These are phyloP conservation scores for Percopsis transmontana DNA, from an alignment of 2,113 vertebrate genomes.

Conservation along the genomic window DNA sequence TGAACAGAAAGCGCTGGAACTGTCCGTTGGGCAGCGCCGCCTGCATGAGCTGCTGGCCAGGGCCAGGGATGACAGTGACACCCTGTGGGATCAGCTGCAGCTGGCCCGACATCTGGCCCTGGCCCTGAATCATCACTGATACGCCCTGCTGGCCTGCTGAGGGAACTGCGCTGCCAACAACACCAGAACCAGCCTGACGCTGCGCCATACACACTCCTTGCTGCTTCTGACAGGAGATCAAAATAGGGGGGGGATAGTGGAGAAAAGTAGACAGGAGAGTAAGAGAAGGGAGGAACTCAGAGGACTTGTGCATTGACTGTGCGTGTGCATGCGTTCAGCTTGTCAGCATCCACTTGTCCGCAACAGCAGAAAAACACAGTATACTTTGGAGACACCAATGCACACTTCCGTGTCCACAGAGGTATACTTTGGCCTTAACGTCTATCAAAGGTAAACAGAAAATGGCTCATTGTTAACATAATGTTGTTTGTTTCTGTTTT, in stretches of 20 bases:
- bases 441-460: too few relatives aligned
- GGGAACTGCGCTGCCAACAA: conserved; percentile 12
- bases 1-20: conserved; percentile 97
- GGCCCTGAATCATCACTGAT: conserved; percentile 97
- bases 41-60: conserved; percentile 98
- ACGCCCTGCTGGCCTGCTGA: conserved; percentile 87
- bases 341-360: too few relatives aligned
- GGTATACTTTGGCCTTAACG: too few relatives aligned
- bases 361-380: too few relatives aligned
- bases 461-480: too few relatives aligned
- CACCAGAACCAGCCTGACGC: conserved; percentile 37
- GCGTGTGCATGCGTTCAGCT: too few relatives aligned
- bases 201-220: conserved; percentile 59
- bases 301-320: too few relatives aligned
- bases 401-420: too few relatives aligned
- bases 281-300: too few relatives aligned
- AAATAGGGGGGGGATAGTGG: background rate
- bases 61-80: conserved; percentile 93
- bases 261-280: background rate
- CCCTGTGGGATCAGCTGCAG: conserved; percentile 97
- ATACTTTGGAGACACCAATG: too few relatives aligned
- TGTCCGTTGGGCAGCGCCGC: conserved; percentile 96
- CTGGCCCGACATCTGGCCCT: conserved; percentile 96
- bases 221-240: conserved; percentile 54
- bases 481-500: too few relatives aligned